These are phyloP conservation scores for Hydrolagus affinis DNA, from an alignment of 2,113 vertebrate genomes.

Conservation along the genomic window DNA sequence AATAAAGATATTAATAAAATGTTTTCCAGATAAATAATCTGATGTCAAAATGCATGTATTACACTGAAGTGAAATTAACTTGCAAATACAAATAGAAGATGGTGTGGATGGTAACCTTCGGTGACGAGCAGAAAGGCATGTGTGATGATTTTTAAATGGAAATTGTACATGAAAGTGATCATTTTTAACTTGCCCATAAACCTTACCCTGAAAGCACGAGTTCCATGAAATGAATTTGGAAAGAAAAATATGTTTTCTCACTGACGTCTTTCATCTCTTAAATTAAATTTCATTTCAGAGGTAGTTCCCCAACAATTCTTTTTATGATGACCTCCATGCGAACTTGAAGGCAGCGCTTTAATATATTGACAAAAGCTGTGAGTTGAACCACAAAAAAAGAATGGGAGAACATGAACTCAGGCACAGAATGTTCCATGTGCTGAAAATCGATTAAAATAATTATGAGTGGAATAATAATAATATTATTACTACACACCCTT, in stretches of 20 bases:
- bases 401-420: neutral
- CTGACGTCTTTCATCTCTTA: neutral
- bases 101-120: neutral
- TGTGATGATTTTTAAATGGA: neutral
- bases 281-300: neutral
- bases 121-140: neutral
- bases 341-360: constrained; percentile 28
- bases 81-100: neutral
- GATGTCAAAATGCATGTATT: neutral
- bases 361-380: neutral
- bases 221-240: too few relatives aligned
- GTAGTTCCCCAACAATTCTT: neutral
- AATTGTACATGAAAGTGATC: too few relatives aligned
- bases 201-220: neutral
- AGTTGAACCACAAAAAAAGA: neutral
- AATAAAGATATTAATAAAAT: neutral
- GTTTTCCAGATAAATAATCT: neutral
- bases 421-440: neutral
- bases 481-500: too few relatives aligned
- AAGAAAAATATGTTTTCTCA: neutral
- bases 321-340: constrained; percentile 28
- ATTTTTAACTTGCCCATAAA: neutral
- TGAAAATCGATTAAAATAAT: constrained; percentile 32
- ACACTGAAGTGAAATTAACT: neutral
- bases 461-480: neutral